Evolutionary conservation across 2,113 vertebrate genomes (phyloP), one percentile per base, ranked within the genome.

Genomic region (Zingel zingel): DNA sequence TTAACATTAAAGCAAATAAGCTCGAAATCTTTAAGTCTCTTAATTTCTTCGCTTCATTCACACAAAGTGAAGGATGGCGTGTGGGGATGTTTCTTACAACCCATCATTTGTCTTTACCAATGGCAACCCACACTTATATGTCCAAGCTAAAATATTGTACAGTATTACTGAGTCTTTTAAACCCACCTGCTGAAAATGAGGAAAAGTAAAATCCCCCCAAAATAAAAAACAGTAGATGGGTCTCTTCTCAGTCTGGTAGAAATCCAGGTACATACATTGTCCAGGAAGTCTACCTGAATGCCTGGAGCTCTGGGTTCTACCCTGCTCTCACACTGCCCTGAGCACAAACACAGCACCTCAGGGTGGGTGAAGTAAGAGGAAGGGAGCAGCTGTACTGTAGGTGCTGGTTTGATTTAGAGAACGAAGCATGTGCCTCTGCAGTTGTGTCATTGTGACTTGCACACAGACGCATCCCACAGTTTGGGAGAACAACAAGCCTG

Each of bases 1-100:
- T 51, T 15, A 74, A 80, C 70, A 87, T 83, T 85, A 88, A 92
- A 90, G 90, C 86, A 50, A 84, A 82, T 47, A 33, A 43, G 48
- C 27, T 73, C 53, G 10, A 64, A 70, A 58, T 77, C 39, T 69
- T 19, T 15, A 36, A 43, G 39, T 74, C 25, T 69, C 56, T 57
- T 82, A 7, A 30, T 61, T 16, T 77, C 47, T 51, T 68, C 15
- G 4, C 47, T 54, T 36, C 65, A 19, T 58, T 39, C 61, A 68
- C 66, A 25, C 45, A 7, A 45, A 30, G 62, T 47, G 25, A 43
- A 57, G 48, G 23, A 7, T 16, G 39, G 23, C 43, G 47, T 11
- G 56, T 21, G n/a, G 5, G 15, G 5, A 12, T 39, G 27, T 66
- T 67, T 14, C 3, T 78, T 16, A 50, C 69, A 69, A 63, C 21